Conservation (phyloP, 1,140 invertebrate genomes). For the Polypedilum pembai region DNA sequence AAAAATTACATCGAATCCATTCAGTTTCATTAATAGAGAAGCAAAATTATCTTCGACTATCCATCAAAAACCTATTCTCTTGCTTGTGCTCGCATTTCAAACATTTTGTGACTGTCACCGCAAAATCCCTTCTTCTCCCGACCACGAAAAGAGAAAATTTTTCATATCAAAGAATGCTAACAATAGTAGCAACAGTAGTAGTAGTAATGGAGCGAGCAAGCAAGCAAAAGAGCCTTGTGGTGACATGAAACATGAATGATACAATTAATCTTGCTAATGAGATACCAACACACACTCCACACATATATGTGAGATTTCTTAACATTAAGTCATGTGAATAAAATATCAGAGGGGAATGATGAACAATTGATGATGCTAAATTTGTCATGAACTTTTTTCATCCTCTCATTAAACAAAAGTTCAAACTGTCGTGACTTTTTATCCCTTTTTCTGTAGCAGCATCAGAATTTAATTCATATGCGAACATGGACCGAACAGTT, state of each 20-base stretch:
- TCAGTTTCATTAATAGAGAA: slow-evolving; percentile 8
- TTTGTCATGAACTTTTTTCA: slow-evolving; percentile 8
- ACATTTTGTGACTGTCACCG: neutral
- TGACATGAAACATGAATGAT: slow-evolving; percentile 20
- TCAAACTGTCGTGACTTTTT: slow-evolving; percentile 6
- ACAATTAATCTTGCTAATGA: slow-evolving; percentile 28
- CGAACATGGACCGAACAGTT: neutral
- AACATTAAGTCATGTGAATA: neutral
- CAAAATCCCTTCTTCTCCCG: neutral
- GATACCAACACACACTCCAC: neutral
- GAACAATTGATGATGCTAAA: slow-evolving; percentile 22
- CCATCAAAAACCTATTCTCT: neutral
- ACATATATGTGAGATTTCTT: neutral
- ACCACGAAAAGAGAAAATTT: neutral
- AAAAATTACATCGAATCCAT: neutral
- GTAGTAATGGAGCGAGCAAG: no score
- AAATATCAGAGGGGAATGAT: neutral
- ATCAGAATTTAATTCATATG: neutral
- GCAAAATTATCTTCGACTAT: slow-evolving; percentile 22
- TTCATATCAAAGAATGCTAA: neutral
- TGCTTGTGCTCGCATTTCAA: no score
- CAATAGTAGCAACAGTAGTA: no score
- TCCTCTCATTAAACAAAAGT: neutral
- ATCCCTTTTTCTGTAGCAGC: neutral
- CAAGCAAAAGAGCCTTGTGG: neutral